phyloP scores from a whole-genome alignment of 2,888 invertebrate genomes.

The Drosophila acutilabella region DNA sequence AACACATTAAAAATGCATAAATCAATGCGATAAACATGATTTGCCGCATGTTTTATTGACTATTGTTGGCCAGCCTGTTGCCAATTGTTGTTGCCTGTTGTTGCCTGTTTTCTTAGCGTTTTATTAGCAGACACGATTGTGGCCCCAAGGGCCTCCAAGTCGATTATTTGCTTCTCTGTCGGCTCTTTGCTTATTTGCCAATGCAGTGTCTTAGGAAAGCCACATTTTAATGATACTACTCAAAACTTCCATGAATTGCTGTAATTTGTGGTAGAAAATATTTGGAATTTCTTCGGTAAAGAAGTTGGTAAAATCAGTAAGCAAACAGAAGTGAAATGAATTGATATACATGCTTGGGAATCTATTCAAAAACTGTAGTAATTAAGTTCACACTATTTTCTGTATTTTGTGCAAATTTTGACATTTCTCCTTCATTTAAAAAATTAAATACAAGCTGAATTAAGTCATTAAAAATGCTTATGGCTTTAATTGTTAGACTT shows the following conservation, averaged over 20 bases:
- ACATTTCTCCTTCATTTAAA: too few species aligned
- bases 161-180: slow-evolving; percentile 13
- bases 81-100: slow-evolving; percentile 20
- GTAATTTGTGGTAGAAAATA: background rate
- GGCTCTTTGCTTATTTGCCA: slow-evolving; percentile 28
- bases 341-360: too few species aligned
- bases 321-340: too few species aligned
- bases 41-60: slow-evolving; percentile 85
- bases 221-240: slow-evolving; percentile 13
- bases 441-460: too few species aligned
- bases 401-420: too few species aligned
- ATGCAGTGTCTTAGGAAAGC: slow-evolving; percentile 25
- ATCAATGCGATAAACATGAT: slow-evolving; percentile 86
- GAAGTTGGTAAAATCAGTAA: too few species aligned
- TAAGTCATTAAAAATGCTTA: too few species aligned
- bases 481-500: too few species aligned
- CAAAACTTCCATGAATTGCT: background rate
- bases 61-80: slow-evolving; percentile 79
- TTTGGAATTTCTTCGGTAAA: background rate
- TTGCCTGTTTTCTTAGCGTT: slow-evolving; percentile 37
- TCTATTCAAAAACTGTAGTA: too few species aligned
- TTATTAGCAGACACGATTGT: slow-evolving; percentile 69
- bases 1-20: slow-evolving; percentile 86
- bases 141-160: slow-evolving; percentile 51
- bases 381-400: too few species aligned